A percentile compares a stretch with the other conserved stretches of the same genome.
Evolutionary conservation across 1,140 invertebrate genomes (phyloP).

Genomic region (Adoxophyes honmai): DNA sequence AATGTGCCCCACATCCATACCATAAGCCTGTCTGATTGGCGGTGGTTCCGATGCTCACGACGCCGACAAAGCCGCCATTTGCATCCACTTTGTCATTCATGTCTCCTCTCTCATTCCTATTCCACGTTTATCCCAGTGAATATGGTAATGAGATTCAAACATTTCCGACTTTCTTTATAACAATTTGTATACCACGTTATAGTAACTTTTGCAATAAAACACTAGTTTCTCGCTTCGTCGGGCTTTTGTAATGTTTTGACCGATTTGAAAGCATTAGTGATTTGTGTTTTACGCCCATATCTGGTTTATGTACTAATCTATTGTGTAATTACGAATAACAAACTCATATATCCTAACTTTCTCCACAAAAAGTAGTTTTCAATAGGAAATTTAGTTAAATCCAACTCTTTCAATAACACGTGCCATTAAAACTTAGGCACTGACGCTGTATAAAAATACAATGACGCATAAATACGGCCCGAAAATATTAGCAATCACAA

Average conservation of each 20-base stretch:
- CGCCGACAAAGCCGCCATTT: constrained; percentile 54
- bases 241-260: neutral
- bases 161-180: constrained; percentile 50
- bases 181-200: constrained; percentile 7
- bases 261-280: too few relatives aligned
- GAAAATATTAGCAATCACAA: constrained; percentile 56
- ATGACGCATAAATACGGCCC: constrained; percentile 32
- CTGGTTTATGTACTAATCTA: too few relatives aligned
- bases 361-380: too few relatives aligned
- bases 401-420: too few relatives aligned
- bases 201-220: constrained; percentile 4
- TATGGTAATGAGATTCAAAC: constrained; percentile 54
- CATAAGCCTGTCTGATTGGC: constrained; percentile 46
- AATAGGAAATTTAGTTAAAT: too few relatives aligned
- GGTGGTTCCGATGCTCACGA: constrained; percentile 35
- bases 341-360: too few relatives aligned
- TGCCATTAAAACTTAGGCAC: neutral
- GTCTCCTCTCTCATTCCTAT: constrained; percentile 61
- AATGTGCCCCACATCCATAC: constrained; percentile 5
- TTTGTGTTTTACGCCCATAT: too few relatives aligned
- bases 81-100: constrained; percentile 70
- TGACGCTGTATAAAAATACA: neutral
- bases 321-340: too few relatives aligned
- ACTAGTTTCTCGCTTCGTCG: constrained; percentile 5
- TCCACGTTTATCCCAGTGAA: constrained; percentile 42